Percentiles rank a stretch among this genome's conserved stretches.
Evolutionary conservation across 2,888 invertebrate species (phyloP).

Genomic region (Athalia cordata): DNA sequence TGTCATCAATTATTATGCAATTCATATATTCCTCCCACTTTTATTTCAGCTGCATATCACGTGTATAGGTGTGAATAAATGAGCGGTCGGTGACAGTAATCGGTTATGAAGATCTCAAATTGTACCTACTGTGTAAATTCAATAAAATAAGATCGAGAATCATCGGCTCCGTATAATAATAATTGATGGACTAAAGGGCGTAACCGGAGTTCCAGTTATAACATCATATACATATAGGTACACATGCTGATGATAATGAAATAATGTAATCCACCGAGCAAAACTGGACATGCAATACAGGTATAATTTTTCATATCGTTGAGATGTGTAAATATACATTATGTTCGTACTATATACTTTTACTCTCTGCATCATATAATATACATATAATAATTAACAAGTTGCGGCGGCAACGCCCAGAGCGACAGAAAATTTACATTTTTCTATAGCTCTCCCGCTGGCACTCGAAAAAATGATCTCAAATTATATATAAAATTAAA

Average conservation of each 20-base stretch:
- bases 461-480: neutral
- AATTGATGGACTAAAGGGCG: neutral
- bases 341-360: slow-evolving; percentile 5
- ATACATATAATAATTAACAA: neutral
- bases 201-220: neutral
- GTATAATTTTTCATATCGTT: too few relatives aligned
- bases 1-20: too few relatives aligned
- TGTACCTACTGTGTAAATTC: too few relatives aligned
- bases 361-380: neutral
- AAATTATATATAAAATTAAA: neutral
- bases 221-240: neutral
- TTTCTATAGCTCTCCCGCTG: neutral
- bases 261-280: too few relatives aligned
- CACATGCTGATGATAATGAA: too few relatives aligned
- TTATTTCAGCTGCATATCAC: too few relatives aligned
- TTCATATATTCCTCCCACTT: too few relatives aligned
- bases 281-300: neutral
- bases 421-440: slow-evolving; percentile 31
- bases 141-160: neutral
- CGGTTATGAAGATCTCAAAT: too few relatives aligned
- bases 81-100: too few relatives aligned
- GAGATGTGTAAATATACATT: too few relatives aligned
- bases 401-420: slow-evolving; percentile 14
- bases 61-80: too few relatives aligned
- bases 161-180: neutral